phyloP scores from a whole-genome alignment of 2,888 invertebrate genomes.

The Acronicta aceris region DNA sequence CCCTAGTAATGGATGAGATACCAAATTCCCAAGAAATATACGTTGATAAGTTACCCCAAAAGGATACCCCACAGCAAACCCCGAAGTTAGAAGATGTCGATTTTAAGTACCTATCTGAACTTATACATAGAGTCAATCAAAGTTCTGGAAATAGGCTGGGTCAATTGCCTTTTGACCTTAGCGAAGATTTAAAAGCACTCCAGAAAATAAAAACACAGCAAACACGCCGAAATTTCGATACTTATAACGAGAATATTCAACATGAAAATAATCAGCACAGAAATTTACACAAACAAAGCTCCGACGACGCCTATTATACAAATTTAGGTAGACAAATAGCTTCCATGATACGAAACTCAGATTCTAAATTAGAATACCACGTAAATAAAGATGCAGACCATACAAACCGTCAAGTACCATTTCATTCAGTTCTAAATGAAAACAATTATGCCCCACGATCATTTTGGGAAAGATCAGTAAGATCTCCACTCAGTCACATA shows the following conservation, averaged over 20 bases:
- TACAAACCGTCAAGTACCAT: conserved; percentile 6
- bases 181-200: conserved; percentile 22
- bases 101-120: conserved; percentile 80
- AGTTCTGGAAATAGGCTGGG: conserved; percentile 51
- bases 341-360: conserved; percentile 73
- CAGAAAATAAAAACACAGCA: conserved; percentile 47
- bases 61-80: conserved; percentile 34
- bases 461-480: conserved; percentile 81
- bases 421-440: conserved; percentile 67
- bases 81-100: conserved; percentile 66
- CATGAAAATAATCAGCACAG: conserved; percentile 30
- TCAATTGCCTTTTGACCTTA: conserved; percentile 14
- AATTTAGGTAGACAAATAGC: conserved; percentile 83
- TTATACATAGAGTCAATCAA: conserved; percentile 76
- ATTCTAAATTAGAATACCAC: conserved; percentile 64
- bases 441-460: conserved; percentile 69
- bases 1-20: conserved; percentile 41
- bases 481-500: conserved; percentile 70
- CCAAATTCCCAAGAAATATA: conserved; percentile 30
- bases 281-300: conserved; percentile 42
- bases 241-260: neutral
- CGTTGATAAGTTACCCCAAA: conserved; percentile 25
- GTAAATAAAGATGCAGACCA: conserved; percentile 55
- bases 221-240: conserved; percentile 43
- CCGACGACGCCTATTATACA: conserved; percentile 73